Evolutionary conservation across 1,140 invertebrate genomes (phyloP).

Genomic region (Drosophila nikananu): DNA sequence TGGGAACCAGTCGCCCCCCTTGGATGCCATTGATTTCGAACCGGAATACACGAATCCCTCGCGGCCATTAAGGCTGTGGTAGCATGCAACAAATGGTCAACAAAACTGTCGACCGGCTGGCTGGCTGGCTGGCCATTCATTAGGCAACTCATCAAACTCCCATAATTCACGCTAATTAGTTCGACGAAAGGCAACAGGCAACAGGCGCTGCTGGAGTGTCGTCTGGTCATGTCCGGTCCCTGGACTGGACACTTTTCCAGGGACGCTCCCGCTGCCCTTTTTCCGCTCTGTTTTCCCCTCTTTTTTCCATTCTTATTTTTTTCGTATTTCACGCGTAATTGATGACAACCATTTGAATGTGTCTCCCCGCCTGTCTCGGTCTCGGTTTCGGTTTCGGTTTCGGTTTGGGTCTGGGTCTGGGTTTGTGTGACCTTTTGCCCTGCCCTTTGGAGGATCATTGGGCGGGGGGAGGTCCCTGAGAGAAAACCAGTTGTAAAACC

Average conservation of each 20-base stretch:
- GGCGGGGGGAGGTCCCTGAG: not conserved
- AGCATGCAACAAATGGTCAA: constrained; percentile 57
- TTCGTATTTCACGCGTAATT: constrained; percentile 62
- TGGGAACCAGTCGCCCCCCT: not conserved
- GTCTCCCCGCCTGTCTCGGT: constrained; percentile 19
- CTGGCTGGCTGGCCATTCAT: constrained; percentile 31
- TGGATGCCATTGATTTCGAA: constrained; percentile 40
- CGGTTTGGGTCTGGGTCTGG: not conserved
- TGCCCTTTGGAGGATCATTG: constrained; percentile 8
- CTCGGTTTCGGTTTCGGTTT: constrained; percentile 4
- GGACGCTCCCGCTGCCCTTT: too few species aligned
- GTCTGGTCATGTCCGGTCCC: constrained; percentile 7
- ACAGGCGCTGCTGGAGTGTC: constrained; percentile 20
- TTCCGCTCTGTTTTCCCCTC: not conserved
- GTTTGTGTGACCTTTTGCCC: constrained; percentile 36
- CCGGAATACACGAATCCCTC: constrained; percentile 13
- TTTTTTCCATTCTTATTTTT: constrained; percentile 5
- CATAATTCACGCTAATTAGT: constrained; percentile 75
- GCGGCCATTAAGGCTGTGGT: constrained; percentile 23
- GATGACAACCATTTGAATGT: constrained; percentile 67
- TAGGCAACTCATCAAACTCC: constrained; percentile 61
- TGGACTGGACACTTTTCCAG: constrained; percentile 14
- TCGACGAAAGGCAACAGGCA: constrained; percentile 44
- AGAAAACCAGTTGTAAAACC: constrained; percentile 43
- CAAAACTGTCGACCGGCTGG: constrained; percentile 44